Base-by-base conservation (phyloP, 2,113 vertebrate genomes). In the Chloropsis cyanopogon region DNA sequence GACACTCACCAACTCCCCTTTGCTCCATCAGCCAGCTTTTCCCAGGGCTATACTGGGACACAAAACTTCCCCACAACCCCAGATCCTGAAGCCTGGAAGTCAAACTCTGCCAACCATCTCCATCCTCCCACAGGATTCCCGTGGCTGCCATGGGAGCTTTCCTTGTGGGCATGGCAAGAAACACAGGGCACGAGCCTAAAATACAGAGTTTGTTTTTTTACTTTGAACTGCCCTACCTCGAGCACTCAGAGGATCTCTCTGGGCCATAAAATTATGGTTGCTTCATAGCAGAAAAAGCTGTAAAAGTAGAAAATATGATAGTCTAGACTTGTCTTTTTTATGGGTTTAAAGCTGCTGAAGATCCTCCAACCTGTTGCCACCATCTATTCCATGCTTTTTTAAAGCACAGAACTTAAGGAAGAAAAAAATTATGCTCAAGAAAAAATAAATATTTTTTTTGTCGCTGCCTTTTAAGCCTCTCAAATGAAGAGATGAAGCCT, bases 81-180 rank as follows among this genome's bases (percentile, higher is more conserved):
- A 64, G 53, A 61, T 59, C 56, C 92, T 52, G 25, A 70, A 78
- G 56, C 2, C 57, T 87, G 25, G 7, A 66, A 93, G 44, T 17
- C 88, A 71, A 75, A 59, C 83, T 28, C 83, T 89, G 72, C 94
- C 91, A 93, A 82, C 61, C 81, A 8, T 46, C 80, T 66, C 91
- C 29, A 14, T 52, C 95, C 86, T 93, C 94, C 83, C 88, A 53
- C 91, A 29, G 77, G 63, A 76, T 84, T 91, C 94, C 84, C 7
- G 44, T 4, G 50, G 44, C 80, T 53, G 83, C 90, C 73, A 28
- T 49, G 63, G 75, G 63, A 96, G 66, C 53, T 82, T 78, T 92
- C 17, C 44, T 59, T 60, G 31, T 9, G 52, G 52, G 80, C 83
- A 93, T 4, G 2, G 88, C 77, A 37, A 82, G 61, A 81, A 95